Evolutionary conservation across 1,140 invertebrate species (phyloP).

Genomic region (Teleogryllus occipitalis): DNA sequence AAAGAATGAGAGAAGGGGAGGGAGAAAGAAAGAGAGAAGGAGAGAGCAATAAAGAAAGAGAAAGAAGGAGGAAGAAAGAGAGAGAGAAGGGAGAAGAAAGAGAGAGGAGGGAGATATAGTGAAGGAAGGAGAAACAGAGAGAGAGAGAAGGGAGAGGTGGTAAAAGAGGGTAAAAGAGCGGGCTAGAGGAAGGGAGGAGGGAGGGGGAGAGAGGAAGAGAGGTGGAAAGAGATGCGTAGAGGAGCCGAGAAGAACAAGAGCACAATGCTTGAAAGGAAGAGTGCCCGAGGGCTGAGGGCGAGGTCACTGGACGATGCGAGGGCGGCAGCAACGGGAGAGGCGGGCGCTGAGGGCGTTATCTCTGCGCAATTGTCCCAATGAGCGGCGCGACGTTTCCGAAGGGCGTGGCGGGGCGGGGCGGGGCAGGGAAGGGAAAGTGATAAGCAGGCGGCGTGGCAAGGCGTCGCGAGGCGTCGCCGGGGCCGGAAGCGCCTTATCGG

Average conservation of each 20-base stretch:
- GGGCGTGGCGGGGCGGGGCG: too few relatives aligned
- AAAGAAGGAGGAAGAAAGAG: not conserved
- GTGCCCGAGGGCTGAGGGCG: not conserved
- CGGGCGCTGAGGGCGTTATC: not conserved
- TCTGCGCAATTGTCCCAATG: too few relatives aligned
- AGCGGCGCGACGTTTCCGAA: too few relatives aligned
- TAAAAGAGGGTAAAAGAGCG: not conserved
- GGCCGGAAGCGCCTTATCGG: too few relatives aligned
- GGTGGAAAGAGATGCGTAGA: not conserved
- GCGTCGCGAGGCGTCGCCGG: too few relatives aligned
- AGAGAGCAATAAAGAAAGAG: not conserved
- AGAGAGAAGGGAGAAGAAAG: not conserved
- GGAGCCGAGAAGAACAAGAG: not conserved
- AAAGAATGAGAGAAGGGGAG: not conserved
- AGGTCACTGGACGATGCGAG: not conserved
- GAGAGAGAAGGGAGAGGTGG: not conserved
- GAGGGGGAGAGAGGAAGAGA: too few relatives aligned
- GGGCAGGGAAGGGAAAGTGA: too few relatives aligned
- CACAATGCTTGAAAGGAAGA: not conserved
- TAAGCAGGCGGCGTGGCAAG: too few relatives aligned
- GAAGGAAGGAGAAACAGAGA: not conserved
- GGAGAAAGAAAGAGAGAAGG: not conserved
- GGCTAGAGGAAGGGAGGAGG: not conserved
- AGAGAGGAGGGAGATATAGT: not conserved
- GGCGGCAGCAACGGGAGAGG: not conserved